A percentile compares a stretch with the other conserved stretches of the same genome.
Evolutionary conservation across 2,888 invertebrate species (phyloP).

Genomic region (Galeruca laticollis): DNA sequence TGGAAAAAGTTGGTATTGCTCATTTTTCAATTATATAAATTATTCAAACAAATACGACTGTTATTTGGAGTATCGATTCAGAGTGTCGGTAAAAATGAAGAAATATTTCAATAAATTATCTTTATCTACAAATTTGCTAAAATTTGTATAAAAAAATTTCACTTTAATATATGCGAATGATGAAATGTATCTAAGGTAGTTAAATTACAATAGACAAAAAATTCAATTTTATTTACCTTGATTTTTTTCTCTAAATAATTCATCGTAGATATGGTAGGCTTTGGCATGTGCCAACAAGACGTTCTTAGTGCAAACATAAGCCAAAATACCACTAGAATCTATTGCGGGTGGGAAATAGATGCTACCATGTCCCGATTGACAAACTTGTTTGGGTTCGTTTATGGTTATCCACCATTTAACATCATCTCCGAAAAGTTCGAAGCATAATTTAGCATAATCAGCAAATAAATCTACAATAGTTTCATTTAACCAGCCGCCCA

Average conservation of each 20-base stretch:
- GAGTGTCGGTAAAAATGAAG: too few species aligned
- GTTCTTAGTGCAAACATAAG: slow-evolving; percentile 75
- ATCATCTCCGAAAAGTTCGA: slow-evolving; percentile 66
- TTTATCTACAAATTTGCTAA: too few species aligned
- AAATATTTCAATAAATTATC: too few species aligned
- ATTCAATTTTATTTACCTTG: slow-evolving; percentile 37
- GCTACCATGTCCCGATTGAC: slow-evolving; percentile 58
- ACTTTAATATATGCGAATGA: too few species aligned
- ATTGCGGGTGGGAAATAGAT: slow-evolving; percentile 59
- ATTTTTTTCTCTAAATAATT: slow-evolving; percentile 65
- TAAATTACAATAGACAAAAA: too few species aligned
- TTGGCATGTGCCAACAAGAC: slow-evolving; percentile 75
- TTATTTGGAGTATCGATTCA: too few species aligned
- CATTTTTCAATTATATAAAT: background rate
- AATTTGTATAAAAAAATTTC: too few species aligned
- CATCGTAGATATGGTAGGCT: slow-evolving; percentile 73
- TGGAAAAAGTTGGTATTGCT: slow-evolving; percentile 46
- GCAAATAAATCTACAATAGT: slow-evolving; percentile 74
- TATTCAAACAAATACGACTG: too few species aligned
- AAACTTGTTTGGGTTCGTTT: slow-evolving; percentile 67
- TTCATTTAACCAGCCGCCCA: slow-evolving; percentile 75
- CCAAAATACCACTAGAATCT: slow-evolving; percentile 65
- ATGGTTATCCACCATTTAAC: slow-evolving; percentile 69
- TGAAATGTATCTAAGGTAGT: too few species aligned
- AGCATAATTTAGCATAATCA: slow-evolving; percentile 70